phyloP scores from a whole-genome alignment of 2,797 vertebrate genomes.

The Columba guinea region DNA sequence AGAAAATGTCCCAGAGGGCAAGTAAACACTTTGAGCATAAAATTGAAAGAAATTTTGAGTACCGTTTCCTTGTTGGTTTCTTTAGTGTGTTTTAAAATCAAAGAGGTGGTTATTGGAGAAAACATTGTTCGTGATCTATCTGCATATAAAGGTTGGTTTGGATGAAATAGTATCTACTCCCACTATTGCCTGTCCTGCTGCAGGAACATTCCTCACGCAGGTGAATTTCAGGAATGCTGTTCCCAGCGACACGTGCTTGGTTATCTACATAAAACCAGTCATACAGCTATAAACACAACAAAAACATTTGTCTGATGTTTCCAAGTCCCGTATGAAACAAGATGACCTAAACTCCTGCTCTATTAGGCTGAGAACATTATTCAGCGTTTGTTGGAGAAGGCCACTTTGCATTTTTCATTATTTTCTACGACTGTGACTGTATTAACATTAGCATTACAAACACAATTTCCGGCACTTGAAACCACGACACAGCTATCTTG shows the following conservation, averaged over 20 bases:
- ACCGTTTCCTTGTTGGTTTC: constrained; percentile 21
- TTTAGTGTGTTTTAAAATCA: neutral
- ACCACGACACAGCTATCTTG: neutral
- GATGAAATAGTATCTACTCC: neutral
- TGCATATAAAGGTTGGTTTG: neutral
- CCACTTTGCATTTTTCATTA: neutral
- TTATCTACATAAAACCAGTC: neutral
- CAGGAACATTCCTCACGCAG: neutral
- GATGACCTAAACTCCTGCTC: neutral
- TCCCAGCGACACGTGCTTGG: neutral
- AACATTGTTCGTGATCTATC: neutral
- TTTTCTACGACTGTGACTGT: neutral
- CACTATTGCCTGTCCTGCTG: neutral
- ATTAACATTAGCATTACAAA: neutral
- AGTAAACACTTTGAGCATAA: constrained; percentile 58
- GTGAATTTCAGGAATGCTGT: neutral
- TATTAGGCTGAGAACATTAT: neutral
- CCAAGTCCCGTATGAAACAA: neutral
- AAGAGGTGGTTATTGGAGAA: neutral
- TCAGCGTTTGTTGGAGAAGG: neutral
- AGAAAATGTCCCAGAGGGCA: constrained; percentile 54
- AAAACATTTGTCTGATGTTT: neutral
- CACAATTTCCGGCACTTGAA: neutral
- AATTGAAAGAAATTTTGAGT: constrained; percentile 35
- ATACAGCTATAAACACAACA: neutral